Evolutionary conservation across 2,113 vertebrate species (phyloP), one percentile per base, ranked within the genome.

Genomic region (Thomomys bottae): DNA sequence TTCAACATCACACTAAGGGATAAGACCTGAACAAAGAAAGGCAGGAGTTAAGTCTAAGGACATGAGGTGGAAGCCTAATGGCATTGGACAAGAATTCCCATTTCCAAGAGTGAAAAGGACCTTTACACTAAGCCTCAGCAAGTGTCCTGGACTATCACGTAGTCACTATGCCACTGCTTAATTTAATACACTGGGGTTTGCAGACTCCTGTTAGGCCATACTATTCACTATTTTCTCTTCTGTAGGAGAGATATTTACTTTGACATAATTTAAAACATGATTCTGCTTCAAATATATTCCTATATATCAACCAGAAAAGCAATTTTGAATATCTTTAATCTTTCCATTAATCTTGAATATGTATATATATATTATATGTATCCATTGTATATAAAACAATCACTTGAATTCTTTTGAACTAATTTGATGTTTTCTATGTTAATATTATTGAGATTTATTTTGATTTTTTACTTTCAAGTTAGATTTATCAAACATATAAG

Each of bases 11-110:
- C 87, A 61, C 12, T 4, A 87, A 93, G 70, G 94, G 96, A 96
- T 96, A 96, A 97, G 84, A 93, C 87, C 95, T 73, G 88, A 96
- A 95, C 93, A 96, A 96, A 96, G 96, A 91, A 66, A 92, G 70
- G 70, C 61, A 91, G 81, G 87, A 40, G 90, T 84, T 84, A 75
- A 95, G 73, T 92, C 87, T 80, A 87, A 93, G 87, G 70, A 96
- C 96, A 94, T 85, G 88, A 95, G 87, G 67, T 87, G 92, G 96
- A 93, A 95, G 32, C 77, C 95, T 96, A 93, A 96, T 95, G 94
- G 92, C 64, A 63, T 64, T 79, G 94, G 80, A 66, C 57, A 92
- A 90, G 20, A 18, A 76, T 95, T 90, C 87, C 68, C 36, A 0
- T 88, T 90, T 88, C 88, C 83, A 82, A 86, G 80, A 64, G 88